Evolutionary conservation across 35 echinoderm and acorn worm species (phyloP).

Genomic region (Heliocidaris erythrogramma): DNA sequence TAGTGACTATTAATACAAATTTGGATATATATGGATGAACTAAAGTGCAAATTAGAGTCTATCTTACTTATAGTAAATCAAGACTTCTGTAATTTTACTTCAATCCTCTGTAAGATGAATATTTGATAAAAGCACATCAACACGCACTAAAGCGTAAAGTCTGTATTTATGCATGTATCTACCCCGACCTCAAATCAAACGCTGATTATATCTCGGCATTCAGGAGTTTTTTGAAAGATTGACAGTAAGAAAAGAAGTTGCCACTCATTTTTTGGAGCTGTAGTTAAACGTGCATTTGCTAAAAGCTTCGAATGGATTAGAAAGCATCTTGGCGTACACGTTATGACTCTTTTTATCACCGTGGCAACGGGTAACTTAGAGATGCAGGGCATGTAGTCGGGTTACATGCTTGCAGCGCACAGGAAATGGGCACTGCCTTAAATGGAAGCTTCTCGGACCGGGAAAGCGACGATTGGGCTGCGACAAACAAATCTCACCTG

Average conservation of each 20-base stretch:
- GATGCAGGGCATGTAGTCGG: not conserved
- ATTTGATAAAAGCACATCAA: too few species aligned
- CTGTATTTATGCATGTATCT: too few species aligned
- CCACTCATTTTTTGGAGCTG: not conserved
- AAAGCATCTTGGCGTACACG: not conserved
- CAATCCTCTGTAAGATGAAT: too few species aligned
- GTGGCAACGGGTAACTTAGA: not conserved
- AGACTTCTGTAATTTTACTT: too few species aligned
- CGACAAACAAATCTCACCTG: not conserved
- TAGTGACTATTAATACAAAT: too few species aligned
- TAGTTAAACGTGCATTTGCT: not conserved
- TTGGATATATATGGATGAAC: too few species aligned
- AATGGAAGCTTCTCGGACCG: not conserved
- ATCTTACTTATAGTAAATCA: too few species aligned
- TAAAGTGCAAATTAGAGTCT: too few species aligned
- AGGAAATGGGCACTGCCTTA: constrained; percentile 9
- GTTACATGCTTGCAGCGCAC: not conserved
- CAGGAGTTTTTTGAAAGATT: not conserved
- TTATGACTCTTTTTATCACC: not conserved
- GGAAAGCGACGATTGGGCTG: not conserved
- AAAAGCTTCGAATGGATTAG: not conserved
- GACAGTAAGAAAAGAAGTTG: not conserved
- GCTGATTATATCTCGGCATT: not conserved
- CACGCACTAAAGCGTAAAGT: too few species aligned
- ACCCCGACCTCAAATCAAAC: not conserved